Conservation (phyloP, 64 coral and sea anemone genomes). For the Acropora yongei region DNA sequence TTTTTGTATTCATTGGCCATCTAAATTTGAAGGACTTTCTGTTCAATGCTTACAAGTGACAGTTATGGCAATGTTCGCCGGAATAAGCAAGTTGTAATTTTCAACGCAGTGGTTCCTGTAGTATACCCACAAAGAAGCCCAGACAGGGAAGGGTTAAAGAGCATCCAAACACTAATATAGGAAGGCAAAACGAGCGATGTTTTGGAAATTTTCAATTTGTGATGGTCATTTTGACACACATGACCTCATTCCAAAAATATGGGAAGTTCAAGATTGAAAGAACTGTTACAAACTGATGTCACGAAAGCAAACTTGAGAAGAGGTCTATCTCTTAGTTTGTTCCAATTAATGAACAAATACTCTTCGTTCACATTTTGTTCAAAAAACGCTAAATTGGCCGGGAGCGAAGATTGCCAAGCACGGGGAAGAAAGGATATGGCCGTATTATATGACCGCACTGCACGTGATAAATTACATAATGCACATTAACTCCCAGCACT, state of each 20-base stretch:
- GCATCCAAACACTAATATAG: no score
- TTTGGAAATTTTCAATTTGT: no score
- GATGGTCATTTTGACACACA: no score
- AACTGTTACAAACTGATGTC: constrained; percentile 1
- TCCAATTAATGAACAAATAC: constrained; percentile 5
- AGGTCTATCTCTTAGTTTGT: constrained; percentile 5
- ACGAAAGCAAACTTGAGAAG: constrained; percentile 15
- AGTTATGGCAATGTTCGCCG: neutral
- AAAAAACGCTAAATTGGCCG: neutral
- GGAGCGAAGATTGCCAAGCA: constrained; percentile 2
- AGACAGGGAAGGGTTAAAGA: no score
- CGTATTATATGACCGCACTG: constrained; percentile 6
- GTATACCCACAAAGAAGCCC: no score
- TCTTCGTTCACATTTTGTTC: constrained; percentile 1
- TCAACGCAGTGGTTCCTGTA: no score
- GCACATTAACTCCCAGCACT: constrained; percentile 13
- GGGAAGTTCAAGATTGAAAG: neutral
- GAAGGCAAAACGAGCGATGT: no score
- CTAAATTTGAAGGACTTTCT: no score
- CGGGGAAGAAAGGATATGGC: neutral
- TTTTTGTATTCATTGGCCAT: no score
- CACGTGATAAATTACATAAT: constrained; percentile 2
- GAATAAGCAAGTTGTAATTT: no score
- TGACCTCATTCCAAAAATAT: neutral
- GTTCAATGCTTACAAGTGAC: neutral